Evolutionary conservation across 1,140 invertebrate genomes (phyloP).

Genomic region (Chrysopa pallens): DNA sequence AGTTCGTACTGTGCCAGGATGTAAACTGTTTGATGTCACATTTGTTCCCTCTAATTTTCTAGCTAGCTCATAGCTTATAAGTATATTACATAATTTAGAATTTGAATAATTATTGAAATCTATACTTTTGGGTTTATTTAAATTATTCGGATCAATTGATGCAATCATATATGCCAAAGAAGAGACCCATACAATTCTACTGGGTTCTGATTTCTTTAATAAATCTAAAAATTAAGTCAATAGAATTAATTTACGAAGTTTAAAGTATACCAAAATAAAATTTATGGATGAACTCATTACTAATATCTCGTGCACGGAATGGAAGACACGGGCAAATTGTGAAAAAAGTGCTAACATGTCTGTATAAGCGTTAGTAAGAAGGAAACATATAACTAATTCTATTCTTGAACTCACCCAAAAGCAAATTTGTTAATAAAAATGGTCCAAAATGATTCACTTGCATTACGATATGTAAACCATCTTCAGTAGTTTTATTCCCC

Average conservation of each 20-base stretch:
- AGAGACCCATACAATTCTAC: constrained; percentile 30
- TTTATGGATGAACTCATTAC: too few relatives aligned
- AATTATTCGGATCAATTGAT: constrained; percentile 21
- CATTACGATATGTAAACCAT: constrained; percentile 29
- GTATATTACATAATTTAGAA: constrained; percentile 77
- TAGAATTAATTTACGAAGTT: too few relatives aligned
- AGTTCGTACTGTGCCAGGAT: constrained; percentile 58
- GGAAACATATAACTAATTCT: too few relatives aligned
- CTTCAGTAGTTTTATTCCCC: constrained; percentile 19
- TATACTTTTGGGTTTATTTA: constrained; percentile 18
- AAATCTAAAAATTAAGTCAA: constrained; percentile 4
- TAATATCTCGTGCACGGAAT: too few relatives aligned
- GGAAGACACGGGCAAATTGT: too few relatives aligned
- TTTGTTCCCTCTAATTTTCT: constrained; percentile 54
- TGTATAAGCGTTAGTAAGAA: too few relatives aligned
- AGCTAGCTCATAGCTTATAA: constrained; percentile 70
- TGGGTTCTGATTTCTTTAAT: constrained; percentile 21
- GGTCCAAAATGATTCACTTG: constrained; percentile 33
- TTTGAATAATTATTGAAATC: constrained; percentile 25
- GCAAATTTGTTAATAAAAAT: constrained; percentile 31
- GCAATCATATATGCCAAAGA: constrained; percentile 28
- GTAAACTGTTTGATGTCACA: constrained; percentile 66
- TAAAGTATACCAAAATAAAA: too few relatives aligned
- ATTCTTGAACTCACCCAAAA: constrained; percentile 27
- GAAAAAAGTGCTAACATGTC: too few relatives aligned